Conservation (phyloP, 1,140 invertebrate species). For the Camponotus pennsylvanicus region DNA sequence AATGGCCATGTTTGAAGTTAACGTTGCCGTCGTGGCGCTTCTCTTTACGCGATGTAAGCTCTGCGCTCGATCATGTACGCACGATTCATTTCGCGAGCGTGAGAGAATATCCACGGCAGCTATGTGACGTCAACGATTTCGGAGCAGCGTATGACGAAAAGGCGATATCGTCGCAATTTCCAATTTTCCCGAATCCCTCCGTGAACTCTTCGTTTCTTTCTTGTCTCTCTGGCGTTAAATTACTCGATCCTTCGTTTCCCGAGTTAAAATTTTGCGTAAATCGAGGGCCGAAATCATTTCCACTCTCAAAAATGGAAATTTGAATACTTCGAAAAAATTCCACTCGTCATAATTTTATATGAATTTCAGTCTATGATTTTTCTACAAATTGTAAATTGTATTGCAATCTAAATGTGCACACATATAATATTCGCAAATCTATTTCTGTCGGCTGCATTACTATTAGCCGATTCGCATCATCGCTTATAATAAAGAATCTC, state of each 20-base stretch:
- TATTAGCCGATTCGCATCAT: conserved; percentile 42
- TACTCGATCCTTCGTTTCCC: no score
- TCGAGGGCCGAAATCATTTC: not conserved
- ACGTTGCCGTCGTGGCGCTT: not conserved
- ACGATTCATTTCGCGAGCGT: not conserved
- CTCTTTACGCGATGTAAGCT: not conserved
- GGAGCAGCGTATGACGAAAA: not conserved
- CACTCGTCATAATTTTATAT: not conserved
- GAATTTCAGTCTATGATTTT: no score
- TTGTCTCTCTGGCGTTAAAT: not conserved
- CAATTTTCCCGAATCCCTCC: not conserved
- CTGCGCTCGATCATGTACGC: no score
- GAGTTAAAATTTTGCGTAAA: not conserved
- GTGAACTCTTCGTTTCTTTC: no score
- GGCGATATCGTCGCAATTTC: not conserved
- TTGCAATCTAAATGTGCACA: not conserved
- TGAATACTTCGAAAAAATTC: not conserved
- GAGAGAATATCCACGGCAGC: not conserved
- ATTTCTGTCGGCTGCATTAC: conserved; percentile 29
- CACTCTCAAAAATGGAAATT: not conserved
- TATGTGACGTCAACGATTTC: conserved; percentile 4
- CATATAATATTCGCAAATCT: not conserved
- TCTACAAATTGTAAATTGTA: not conserved
- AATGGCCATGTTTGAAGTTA: not conserved
- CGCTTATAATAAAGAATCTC: conserved; percentile 37